These are phyloP conservation scores for Coelinius sp. DNA, from an alignment of 2,888 invertebrate species.

Conservation along the genomic window DNA sequence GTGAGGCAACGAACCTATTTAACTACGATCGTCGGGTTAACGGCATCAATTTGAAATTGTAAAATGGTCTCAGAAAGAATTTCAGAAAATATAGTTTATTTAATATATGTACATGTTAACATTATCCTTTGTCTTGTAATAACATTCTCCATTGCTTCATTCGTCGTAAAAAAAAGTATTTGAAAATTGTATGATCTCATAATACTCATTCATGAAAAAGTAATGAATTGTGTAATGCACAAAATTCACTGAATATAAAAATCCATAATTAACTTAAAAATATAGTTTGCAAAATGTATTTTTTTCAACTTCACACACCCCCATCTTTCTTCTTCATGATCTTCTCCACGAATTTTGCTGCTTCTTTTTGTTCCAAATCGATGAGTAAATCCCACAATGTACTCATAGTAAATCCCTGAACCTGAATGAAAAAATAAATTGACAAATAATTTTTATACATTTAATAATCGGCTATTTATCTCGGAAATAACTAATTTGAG, in stretches of 20 bases:
- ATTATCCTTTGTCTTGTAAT: not conserved
- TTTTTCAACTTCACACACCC: not conserved
- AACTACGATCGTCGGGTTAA: too few relatives aligned
- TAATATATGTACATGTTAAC: not conserved
- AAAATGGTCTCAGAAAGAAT: too few relatives aligned
- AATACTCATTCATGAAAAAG: not conserved
- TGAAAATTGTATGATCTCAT: not conserved
- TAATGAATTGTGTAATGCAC: not conserved
- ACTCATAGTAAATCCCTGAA: slow-evolving; percentile 52
- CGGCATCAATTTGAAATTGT: too few relatives aligned
- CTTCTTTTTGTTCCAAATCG: slow-evolving; percentile 65
- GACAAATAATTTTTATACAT: not conserved
- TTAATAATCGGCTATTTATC: not conserved
- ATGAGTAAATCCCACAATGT: slow-evolving; percentile 65
- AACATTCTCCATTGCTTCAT: not conserved
- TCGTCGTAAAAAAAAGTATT: not conserved
- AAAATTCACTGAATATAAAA: not conserved
- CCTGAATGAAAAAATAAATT: too few relatives aligned
- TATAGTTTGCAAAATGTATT: not conserved
- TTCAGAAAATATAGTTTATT: not conserved
- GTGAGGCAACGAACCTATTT: too few relatives aligned
- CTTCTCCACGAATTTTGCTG: slow-evolving; percentile 64
- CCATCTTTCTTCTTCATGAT: slow-evolving; percentile 54
- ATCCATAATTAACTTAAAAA: not conserved
- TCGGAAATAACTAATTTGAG: not conserved